Percentiles rank a stretch among this genome's conserved stretches.
phyloP scores from a whole-genome alignment of 2,888 invertebrate genomes.

The Euplexia lucipara region DNA sequence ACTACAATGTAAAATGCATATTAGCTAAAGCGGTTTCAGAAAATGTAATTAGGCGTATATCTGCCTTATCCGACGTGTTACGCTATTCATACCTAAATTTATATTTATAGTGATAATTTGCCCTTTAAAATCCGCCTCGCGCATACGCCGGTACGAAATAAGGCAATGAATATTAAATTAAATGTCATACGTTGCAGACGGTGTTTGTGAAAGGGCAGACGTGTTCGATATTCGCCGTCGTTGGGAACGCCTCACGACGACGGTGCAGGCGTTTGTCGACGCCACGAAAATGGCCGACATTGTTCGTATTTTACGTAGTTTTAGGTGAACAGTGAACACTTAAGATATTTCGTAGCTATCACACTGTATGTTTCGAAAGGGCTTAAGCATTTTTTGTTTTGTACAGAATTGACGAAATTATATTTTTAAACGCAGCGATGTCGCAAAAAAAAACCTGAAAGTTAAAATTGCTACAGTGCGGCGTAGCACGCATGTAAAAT shows the following conservation, averaged over 20 bases:
- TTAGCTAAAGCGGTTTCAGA: slow-evolving; percentile 30
- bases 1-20: slow-evolving; percentile 56
- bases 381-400: slow-evolving; percentile 33
- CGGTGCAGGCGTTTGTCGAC: slow-evolving; percentile 56
- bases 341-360: slow-evolving; percentile 30
- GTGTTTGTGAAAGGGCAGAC: slow-evolving; percentile 75
- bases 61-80: slow-evolving; percentile 20
- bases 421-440: slow-evolving; percentile 21
- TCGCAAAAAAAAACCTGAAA: slow-evolving; percentile 18
- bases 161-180: slow-evolving; percentile 74
- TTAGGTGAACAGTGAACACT: slow-evolving; percentile 39
- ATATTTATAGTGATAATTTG: slow-evolving; percentile 59
- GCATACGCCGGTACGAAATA: slow-evolving; percentile 65
- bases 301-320: slow-evolving; percentile 55
- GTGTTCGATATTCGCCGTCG: slow-evolving; percentile 63
- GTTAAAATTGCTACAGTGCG: slow-evolving; percentile 38
- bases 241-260: slow-evolving; percentile 61
- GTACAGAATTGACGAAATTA: slow-evolving; percentile 13
- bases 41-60: slow-evolving; percentile 40
- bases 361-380: slow-evolving; percentile 24
- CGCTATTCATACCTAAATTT: slow-evolving; percentile 35
- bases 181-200: slow-evolving; percentile 75
- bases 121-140: slow-evolving; percentile 72
- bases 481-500: slow-evolving; percentile 37
- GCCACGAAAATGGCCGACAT: slow-evolving; percentile 48